Evolutionary conservation across 2,113 vertebrate genomes (phyloP).

Genomic region (Garra rufa): DNA sequence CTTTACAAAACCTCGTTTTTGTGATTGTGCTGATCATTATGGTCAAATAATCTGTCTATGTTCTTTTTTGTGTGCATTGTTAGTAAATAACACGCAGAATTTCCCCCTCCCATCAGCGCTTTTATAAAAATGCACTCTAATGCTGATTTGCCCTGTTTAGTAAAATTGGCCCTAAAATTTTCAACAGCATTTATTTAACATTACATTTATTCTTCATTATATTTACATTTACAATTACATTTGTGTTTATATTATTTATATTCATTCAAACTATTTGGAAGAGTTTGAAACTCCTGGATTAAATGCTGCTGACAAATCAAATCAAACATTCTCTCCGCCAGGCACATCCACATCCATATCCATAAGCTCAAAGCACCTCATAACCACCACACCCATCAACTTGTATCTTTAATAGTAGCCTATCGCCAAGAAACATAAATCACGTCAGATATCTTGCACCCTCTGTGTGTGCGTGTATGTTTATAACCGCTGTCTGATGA

Average conservation of each 20-base stretch:
- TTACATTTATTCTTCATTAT: neutral
- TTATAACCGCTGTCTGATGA: slow-evolving; percentile 13
- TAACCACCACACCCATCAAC: neutral
- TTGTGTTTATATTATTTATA: neutral
- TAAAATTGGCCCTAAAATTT: too few relatives aligned
- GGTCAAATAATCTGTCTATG: too few relatives aligned
- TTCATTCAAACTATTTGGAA: too few relatives aligned
- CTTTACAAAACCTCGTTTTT: too few relatives aligned
- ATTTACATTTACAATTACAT: neutral
- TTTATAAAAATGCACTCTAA: too few relatives aligned
- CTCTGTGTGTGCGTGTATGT: slow-evolving; percentile 68
- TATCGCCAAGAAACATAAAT: slow-evolving; percentile 38
- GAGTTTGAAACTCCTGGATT: slow-evolving; percentile 43
- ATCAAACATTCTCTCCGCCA: neutral
- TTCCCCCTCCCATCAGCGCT: too few relatives aligned
- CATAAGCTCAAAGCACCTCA: neutral
- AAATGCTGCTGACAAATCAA: slow-evolving; percentile 56
- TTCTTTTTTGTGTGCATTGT: too few relatives aligned
- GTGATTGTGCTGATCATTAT: too few relatives aligned
- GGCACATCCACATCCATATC: neutral
- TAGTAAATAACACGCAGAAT: too few relatives aligned
- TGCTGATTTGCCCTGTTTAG: too few relatives aligned
- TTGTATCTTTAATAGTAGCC: slow-evolving; percentile 14
- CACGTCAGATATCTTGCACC: neutral
- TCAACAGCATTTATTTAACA: neutral